Base-by-base conservation (phyloP, 2,797 vertebrate genomes). In the Enteromius trimaculatus region DNA sequence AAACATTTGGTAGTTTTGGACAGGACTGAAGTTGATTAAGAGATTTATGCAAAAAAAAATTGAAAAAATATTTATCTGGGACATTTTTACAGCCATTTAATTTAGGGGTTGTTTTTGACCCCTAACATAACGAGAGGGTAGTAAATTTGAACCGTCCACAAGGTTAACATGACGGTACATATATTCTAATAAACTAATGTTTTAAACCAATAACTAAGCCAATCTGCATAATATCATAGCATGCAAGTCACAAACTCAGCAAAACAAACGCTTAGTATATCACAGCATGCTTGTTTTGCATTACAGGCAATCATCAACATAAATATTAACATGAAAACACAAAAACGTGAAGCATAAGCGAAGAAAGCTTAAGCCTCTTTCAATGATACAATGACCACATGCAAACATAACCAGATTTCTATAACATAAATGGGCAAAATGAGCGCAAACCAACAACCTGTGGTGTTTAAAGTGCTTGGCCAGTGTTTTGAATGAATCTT, bases 371-470 rank as follows among this genome's bases (percentile, higher is more conserved):
- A 70, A 17, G n/a, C 23, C 14, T 37, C 64, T 70, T 47, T 70
- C 68, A 26, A 1, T 4, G 1, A 47, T 70, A 2, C 23, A 70
- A 14, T 2, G 39, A 70, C 68, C 13, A 47, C n/a, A 26, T 44
- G n/a, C 13, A 70, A 70, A 26, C 39, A 69, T 70, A 26, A 44
- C 11, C 65, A 68, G 2, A 66, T 66, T 66, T 66, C 34, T 66
- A 19, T 2, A 39, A n/a, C 21, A 11, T n/a, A 21, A 39, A 68
- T 26, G 13, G 2, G 42, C 3, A 13, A 69, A 23, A 44, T 69
- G 6, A 26, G 39, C n/a, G 23, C 39, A 70, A 23, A 69, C 21
- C 14, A 23, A 69, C 21, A 69, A 23, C 39, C n/a, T 26, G 39
- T 70, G 14, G 68, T 19, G 16, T 64, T 31, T 31, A 64, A 64